Evolutionary conservation across 2,888 invertebrate species (phyloP).

Genomic region (Dugesia japonica): DNA sequence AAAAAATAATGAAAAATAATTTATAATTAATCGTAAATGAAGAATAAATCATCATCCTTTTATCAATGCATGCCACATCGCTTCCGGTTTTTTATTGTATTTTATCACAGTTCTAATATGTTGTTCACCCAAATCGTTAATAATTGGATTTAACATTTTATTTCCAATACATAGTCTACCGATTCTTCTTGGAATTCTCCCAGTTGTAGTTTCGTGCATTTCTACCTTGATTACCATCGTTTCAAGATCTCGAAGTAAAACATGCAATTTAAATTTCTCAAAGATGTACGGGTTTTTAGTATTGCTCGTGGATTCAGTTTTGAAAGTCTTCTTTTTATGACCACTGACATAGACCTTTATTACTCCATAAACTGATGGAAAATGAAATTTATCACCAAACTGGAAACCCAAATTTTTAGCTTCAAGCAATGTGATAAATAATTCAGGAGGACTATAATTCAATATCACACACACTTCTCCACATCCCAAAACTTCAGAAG

Average conservation of each 20-base stretch:
- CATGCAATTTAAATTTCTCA: not conserved
- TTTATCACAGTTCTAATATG: not conserved
- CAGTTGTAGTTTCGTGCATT: not conserved
- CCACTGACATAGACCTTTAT: not conserved
- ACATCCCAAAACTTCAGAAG: not conserved
- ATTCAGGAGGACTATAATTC: not conserved
- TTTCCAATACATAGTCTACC: not conserved
- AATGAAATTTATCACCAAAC: not conserved
- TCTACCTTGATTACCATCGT: not conserved
- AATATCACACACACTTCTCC: not conserved
- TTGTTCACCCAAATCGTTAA: not conserved
- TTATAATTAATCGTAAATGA: too few relatives aligned
- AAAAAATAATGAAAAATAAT: too few relatives aligned
- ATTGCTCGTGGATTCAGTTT: not conserved
- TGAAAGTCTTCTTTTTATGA: not conserved
- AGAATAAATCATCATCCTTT: too few relatives aligned
- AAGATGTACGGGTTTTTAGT: not conserved
- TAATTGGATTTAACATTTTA: not conserved
- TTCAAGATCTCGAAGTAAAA: not conserved
- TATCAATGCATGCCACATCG: not conserved
- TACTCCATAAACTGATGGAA: not conserved
- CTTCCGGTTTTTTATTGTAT: not conserved
- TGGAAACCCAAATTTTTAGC: not conserved
- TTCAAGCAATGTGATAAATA: not conserved
- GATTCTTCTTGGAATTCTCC: not conserved